Evolutionary conservation across 2,888 invertebrate species (phyloP), one percentile per base, ranked within the genome.

Genomic region (Bombyx huttoni): DNA sequence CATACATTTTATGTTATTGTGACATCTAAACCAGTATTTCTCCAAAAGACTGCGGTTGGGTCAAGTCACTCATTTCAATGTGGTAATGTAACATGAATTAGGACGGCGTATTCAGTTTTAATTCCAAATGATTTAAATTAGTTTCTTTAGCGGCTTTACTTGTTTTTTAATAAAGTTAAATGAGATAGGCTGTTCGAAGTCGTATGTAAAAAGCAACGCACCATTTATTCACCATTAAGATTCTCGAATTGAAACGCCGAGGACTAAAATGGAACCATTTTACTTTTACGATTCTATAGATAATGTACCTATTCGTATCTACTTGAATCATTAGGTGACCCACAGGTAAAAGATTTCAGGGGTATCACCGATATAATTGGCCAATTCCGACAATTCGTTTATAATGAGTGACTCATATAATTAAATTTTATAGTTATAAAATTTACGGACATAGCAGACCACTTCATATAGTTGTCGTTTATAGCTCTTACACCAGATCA

Each of bases 361-460:
- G 46, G 46, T 35, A 49, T 46, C 46, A 46, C 8, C 35, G 47
- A 53, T 49, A 50, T 54, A 52, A 52, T 51, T 47, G 45, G 24
- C 40, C 47, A 47, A 45, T 51, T 45, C 46, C 13, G 49, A 46
- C 40, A 40, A 24, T 48, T 49, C 56, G 34, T 54, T 13, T 54
- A 48, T 51, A 57, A 54, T 52, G 50, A 57, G 58, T 58, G 56
- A 55, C 51, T 57, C 55, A 53, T 57, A 49, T 55, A 51, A 57
- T 53, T 57, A 53, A 55, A 60, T 58, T 56, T 53, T 48, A 54
- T 48, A 54, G 52, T 56, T 46, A 56, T 61, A 59, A 61, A 61
- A 58, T 57, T 47, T 56, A 56, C 57, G 56, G 56, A 47, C 51
- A 46, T 50, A 54, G 52, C 52, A 51, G 53, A 57, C 52, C 55